Evolutionary conservation across 2,888 invertebrate genomes (phyloP), one percentile per base, ranked within the genome.

Genomic region (Monochamus alternatus): DNA sequence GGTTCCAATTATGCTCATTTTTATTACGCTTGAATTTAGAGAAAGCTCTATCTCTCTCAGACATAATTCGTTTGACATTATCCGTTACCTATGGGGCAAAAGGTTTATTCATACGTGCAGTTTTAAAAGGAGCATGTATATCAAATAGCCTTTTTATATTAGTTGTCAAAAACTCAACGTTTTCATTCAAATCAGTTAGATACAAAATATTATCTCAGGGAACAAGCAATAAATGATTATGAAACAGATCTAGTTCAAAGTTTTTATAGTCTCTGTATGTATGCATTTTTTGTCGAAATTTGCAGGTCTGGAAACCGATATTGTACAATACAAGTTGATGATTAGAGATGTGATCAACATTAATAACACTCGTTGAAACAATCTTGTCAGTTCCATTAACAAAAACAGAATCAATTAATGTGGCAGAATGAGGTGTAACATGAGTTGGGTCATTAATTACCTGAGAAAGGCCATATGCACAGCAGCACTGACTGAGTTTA

Each of bases 81-180:
- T 47, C 43, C 14, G 67, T 77, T n/a, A 74, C 32, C 75, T 68
- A 77, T 2, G 74, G 71, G 14, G 75, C 73, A 22, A 14, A 52
- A 7, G 65, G 55, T 70, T 78, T 75, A 30, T 62, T 75, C 51
- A 75, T 74, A 52, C 67, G 62, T 51, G 10, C n/a, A 44, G 69
- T 69, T 70, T 38, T 51, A 32, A 52, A 62, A 10, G 74, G 69
- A 22, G 74, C 74, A 38, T 74, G 69, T 38, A 31, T 63, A 30
- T 74, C 55, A 52, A 74, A 74, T 31, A 74, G 30, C 60, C 14
- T 7, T 12, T 22, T 38, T 38, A 74, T n/a, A 44, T 74, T 58
- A 43, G n/a, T 44, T 8, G 44, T 43, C 12, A 73, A 55, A 55
- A 67, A 73, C 12, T 30, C 44, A 22, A 67, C 60, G 3, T 66